Conservation (phyloP, 2,113 vertebrate genomes). For the Antigone vipio region DNA sequence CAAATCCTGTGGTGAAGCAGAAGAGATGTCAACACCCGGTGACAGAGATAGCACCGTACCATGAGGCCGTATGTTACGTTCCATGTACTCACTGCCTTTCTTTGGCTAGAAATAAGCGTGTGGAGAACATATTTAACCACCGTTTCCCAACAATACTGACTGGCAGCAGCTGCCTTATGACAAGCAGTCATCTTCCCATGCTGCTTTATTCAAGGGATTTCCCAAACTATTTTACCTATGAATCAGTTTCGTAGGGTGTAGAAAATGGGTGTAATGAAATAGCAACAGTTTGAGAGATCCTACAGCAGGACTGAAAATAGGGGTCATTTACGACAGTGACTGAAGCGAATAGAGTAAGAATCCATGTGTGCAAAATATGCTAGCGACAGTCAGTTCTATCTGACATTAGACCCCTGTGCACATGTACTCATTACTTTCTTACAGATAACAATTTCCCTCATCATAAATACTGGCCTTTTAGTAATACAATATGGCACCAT, state of each 20-base stretch:
- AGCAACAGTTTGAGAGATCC: neutral
- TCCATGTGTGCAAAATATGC: neutral
- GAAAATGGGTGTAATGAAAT: neutral
- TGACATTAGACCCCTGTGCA: neutral
- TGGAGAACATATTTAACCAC: neutral
- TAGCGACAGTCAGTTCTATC: neutral
- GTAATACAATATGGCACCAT: neutral
- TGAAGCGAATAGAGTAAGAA: neutral
- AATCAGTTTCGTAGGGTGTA: neutral
- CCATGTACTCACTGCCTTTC: neutral
- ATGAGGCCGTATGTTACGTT: accelerated
- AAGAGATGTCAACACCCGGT: neutral
- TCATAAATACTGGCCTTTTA: neutral
- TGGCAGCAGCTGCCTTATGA: neutral
- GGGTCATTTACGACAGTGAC: neutral
- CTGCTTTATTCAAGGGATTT: neutral
- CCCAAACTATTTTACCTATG: neutral
- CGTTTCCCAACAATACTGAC: neutral
- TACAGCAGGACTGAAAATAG: neutral
- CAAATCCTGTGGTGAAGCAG: neutral
- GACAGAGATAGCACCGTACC: neutral
- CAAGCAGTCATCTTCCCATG: neutral
- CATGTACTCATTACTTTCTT: neutral
- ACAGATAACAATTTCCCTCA: neutral
- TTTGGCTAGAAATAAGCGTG: neutral